Conservation (phyloP, 2,888 invertebrate genomes). For the Hirtodrosophila cameraria region DNA sequence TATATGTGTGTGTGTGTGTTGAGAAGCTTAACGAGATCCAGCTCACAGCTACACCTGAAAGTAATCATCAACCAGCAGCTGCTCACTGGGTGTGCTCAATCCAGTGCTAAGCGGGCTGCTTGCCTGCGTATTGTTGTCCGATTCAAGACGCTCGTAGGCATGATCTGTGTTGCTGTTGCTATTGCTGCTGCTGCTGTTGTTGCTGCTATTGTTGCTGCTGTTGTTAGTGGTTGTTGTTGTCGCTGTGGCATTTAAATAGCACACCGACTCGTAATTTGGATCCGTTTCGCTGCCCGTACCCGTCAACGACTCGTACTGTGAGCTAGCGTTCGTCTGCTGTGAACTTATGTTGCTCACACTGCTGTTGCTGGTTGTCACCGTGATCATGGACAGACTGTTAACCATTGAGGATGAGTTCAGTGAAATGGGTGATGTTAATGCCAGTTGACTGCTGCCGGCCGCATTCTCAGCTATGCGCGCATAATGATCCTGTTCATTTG, state of each 20-base stretch:
- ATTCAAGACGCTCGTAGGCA: constrained; percentile 87
- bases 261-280: constrained; percentile 93
- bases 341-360: constrained; percentile 75
- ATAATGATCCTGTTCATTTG: constrained; percentile 76
- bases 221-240: constrained; percentile 39
- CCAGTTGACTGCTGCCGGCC: constrained; percentile 34
- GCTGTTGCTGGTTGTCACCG: constrained; percentile 81
- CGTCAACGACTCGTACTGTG: constrained; percentile 92
- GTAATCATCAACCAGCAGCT: constrained; percentile 83
- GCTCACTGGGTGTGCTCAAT: constrained; percentile 68
- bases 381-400: constrained; percentile 67
- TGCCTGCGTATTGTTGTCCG: constrained; percentile 72
- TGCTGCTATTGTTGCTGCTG: constrained; percentile 50
- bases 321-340: constrained; percentile 86
- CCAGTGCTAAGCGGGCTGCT: constrained; percentile 65
- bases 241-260: constrained; percentile 86
- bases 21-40: constrained; percentile 59
- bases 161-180: constrained; percentile 85
- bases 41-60: constrained; percentile 83
- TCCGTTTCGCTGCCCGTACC: constrained; percentile 91
- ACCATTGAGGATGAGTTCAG: constrained; percentile 67
- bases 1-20: neutral
- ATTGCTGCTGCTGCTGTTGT: constrained; percentile 41
- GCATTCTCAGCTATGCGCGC: constrained; percentile 74
- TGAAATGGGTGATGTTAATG: constrained; percentile 72